A percentile compares a stretch with the other conserved stretches of the same genome.
Evolutionary conservation across 2,797 vertebrate genomes (phyloP).

Genomic region (Tamandua tetradactyla): DNA sequence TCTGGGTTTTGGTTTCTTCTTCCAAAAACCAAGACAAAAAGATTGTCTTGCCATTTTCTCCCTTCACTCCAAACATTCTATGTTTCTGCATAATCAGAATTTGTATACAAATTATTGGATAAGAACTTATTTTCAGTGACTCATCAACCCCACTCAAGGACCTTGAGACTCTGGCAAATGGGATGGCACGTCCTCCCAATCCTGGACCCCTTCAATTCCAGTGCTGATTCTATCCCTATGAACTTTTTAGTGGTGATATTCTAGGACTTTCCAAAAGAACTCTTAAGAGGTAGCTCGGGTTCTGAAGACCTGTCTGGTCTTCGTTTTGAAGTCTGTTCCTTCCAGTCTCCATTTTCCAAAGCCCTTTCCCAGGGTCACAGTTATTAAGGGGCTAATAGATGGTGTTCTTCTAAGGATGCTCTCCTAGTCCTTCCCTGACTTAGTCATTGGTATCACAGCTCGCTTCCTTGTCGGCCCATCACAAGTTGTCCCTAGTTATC

Average conservation of each 20-base stretch:
- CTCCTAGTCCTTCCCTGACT: neutral
- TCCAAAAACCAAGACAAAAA: neutral
- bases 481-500: neutral
- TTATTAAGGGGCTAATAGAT: neutral
- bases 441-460: neutral
- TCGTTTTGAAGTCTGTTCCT: too few species aligned
- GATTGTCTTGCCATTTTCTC: neutral
- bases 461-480: neutral
- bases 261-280: neutral
- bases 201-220: neutral
- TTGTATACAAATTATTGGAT: conserved; percentile 24
- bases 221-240: neutral
- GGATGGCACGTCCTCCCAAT: neutral
- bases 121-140: too few species aligned
- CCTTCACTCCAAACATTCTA: neutral
- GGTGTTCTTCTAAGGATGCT: neutral
- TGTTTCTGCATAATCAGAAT: neutral
- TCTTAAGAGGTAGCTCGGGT: neutral
- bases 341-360: neutral
- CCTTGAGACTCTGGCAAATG: neutral
- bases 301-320: neutral
- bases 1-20: neutral
- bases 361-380: neutral
- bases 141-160: neutral
- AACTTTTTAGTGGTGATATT: neutral